Conservation (phyloP, 2,888 invertebrate species). For the Gastrophysa polygoni region DNA sequence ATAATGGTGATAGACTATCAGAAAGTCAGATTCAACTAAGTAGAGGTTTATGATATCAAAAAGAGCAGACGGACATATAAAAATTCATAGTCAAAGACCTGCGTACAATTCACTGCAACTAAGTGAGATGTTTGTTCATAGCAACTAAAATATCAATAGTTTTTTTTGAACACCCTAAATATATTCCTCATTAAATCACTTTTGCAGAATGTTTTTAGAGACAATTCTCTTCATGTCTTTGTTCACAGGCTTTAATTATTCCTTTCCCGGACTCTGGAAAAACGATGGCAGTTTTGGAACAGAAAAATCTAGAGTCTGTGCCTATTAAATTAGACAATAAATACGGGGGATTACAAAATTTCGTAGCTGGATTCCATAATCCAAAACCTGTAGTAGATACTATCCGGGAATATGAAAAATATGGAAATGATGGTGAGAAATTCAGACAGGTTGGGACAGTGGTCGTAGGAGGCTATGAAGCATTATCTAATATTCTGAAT, state of each 20-base stretch:
- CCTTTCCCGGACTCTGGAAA: constrained; percentile 51
- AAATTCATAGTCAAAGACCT: too few relatives aligned
- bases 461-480: constrained; percentile 71
- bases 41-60: too few relatives aligned
- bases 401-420: constrained; percentile 78
- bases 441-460: constrained; percentile 68
- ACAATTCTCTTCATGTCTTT: too few relatives aligned
- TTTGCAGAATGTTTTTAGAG: neutral
- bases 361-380: constrained; percentile 49
- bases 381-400: constrained; percentile 77
- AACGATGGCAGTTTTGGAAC: constrained; percentile 48
- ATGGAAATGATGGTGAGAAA: constrained; percentile 76
- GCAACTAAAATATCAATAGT: too few relatives aligned
- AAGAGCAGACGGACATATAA: too few relatives aligned
- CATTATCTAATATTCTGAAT: constrained; percentile 58
- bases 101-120: too few relatives aligned
- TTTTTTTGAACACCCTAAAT: too few relatives aligned
- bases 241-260: constrained; percentile 26
- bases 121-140: too few relatives aligned
- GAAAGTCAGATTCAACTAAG: too few relatives aligned
- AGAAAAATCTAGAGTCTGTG: constrained; percentile 41
- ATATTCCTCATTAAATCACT: too few relatives aligned
- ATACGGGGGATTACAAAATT: constrained; percentile 50
- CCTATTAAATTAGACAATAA: constrained; percentile 50
- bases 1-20: too few relatives aligned